Conservation (phyloP, 2,888 invertebrate genomes). For the Disparrhopalites patrizii region DNA sequence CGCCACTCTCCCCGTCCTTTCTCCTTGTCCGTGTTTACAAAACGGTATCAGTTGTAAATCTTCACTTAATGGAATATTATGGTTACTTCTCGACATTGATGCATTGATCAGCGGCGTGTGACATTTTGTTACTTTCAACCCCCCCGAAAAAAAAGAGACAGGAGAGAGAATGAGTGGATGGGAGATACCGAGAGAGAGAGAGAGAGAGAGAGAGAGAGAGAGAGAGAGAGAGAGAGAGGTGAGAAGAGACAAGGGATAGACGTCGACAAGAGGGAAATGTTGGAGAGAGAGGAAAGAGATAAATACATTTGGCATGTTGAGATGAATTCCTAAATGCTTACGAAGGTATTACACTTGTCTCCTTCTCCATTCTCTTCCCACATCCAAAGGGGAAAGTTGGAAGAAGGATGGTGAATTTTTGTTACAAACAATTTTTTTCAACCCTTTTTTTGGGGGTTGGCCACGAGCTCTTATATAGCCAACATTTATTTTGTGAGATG, state of each 20-base stretch:
- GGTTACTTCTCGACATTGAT: constrained; percentile 29
- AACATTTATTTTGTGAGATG: background rate
- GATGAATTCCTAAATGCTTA: constrained; percentile 30
- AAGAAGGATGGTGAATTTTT: too few species aligned
- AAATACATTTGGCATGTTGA: constrained; percentile 35
- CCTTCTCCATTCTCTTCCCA: background rate
- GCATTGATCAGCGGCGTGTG: constrained; percentile 31
- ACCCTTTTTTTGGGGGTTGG: too few species aligned
- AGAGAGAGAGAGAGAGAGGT: too few species aligned
- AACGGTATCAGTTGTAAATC: constrained; percentile 19
- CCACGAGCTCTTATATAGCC: too few species aligned
- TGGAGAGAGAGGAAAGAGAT: constrained; percentile 29
- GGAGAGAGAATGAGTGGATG: constrained; percentile 1
- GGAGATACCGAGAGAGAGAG: too few species aligned
- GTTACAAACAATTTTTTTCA: too few species aligned
- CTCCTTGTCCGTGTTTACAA: constrained; percentile 14
- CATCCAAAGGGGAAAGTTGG: too few species aligned
- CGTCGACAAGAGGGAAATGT: background rate
- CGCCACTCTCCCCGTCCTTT: too few species aligned
- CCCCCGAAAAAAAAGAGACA: constrained; percentile 11
- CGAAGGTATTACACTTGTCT: background rate
- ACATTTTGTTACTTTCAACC: constrained; percentile 33
- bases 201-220: background rate
- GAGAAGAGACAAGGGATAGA: too few species aligned
- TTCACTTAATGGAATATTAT: constrained; percentile 20